Evolutionary conservation across 2,113 vertebrate genomes (phyloP), one percentile per base, ranked within the genome.

Genomic region (Dicaeum eximium): DNA sequence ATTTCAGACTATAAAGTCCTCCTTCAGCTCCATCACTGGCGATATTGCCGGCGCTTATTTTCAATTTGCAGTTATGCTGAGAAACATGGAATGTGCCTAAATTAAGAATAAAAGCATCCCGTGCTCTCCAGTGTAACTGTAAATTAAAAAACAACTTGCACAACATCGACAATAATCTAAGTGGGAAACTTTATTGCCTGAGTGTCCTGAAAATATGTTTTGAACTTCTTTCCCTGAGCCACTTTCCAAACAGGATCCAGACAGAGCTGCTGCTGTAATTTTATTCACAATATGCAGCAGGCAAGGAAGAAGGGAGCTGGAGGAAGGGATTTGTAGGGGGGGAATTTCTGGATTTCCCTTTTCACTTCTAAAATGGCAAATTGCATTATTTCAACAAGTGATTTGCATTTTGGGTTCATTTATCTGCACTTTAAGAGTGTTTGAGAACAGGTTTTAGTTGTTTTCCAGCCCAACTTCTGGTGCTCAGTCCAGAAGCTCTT

Each of bases 11-110:
- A 93, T 97, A 94, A 98, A 97, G 91, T 93, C 93, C 87, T 97
- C 96, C 96, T 98, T 97, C 90, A 83, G 96, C 97, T 96, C 79
- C 80, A 81, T 97, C 97, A 64, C 79, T 53, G 86, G 84, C 80
- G 71, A 47, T 97, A 96, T 79, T 62, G 81, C 72, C 82, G 95
- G 96, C 79, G 95, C 97, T 98, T 97, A 96, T 97, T 98, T 98
- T 98, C 97, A 97, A 97, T 97, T 98, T 98, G 96, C 97, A 97
- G 92, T 97, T 98, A 93, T 97, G 94, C 93, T 21, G 54, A 97
- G 96, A 90, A 98, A 95, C 96, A 95, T 92, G 97, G 95, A 94
- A 80, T 95, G 97, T 95, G 91, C 73, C 95, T 97, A 67, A 96
- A 97, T 96, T 83, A 95, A 96, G 96, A 92, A 72, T 93, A 79